Evolutionary conservation across 2,797 vertebrate species (phyloP).

Genomic region (Bucorvus abyssinicus): DNA sequence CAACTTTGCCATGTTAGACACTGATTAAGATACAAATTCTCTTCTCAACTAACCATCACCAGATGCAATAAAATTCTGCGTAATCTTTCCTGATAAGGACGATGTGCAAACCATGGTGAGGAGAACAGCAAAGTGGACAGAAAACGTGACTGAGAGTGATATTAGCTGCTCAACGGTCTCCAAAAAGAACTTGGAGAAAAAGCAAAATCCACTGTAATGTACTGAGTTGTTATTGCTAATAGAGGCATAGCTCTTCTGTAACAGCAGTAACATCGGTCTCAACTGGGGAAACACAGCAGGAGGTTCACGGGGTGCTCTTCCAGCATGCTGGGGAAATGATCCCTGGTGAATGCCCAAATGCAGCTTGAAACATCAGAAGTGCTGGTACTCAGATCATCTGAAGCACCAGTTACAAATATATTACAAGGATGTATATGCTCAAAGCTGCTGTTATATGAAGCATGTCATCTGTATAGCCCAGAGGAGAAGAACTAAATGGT

Average conservation of each 20-base stretch:
- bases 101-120: not conserved
- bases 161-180: not conserved
- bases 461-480: slow-evolving; percentile 44
- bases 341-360: slow-evolving; percentile 39
- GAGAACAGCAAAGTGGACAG: not conserved
- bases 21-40: not conserved
- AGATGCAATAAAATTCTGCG: not conserved
- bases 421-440: not conserved
- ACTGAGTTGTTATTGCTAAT: slow-evolving; percentile 10
- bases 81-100: not conserved
- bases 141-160: not conserved
- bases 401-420: slow-evolving; percentile 25
- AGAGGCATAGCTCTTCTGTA: slow-evolving; percentile 28
- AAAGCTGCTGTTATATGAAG: slow-evolving; percentile 55
- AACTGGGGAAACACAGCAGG: slow-evolving; percentile 11
- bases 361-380: slow-evolving; percentile 15
- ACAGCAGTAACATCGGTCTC: slow-evolving; percentile 29
- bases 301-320: slow-evolving; percentile 24
- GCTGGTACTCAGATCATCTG: slow-evolving; percentile 28
- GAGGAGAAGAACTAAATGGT: slow-evolving; percentile 56
- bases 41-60: not conserved
- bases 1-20: not conserved
- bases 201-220: not conserved
- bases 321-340: slow-evolving; percentile 60
- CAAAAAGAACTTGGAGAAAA: not conserved